phyloP scores from a whole-genome alignment of 2,888 invertebrate species.

The Stenichneumon culpator region DNA sequence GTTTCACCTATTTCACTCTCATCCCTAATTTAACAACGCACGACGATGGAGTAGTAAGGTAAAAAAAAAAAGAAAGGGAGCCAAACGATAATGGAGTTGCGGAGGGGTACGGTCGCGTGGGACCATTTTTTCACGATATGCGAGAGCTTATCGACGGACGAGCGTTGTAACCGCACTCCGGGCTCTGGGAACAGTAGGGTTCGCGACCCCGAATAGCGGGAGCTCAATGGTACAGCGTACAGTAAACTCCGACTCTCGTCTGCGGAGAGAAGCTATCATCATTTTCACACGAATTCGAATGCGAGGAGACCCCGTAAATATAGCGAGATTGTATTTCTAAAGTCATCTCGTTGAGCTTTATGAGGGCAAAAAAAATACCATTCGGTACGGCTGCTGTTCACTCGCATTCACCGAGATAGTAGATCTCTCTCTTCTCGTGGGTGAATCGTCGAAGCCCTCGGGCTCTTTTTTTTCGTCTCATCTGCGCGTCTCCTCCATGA shows the following conservation, averaged over 20 bases:
- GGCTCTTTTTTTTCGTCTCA: slow-evolving; percentile 2
- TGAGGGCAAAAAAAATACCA: slow-evolving; percentile 16
- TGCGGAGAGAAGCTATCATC: slow-evolving; percentile 49
- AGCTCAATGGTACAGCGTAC: slow-evolving; percentile 1
- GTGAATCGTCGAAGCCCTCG: neutral
- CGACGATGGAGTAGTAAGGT: slow-evolving; percentile 26
- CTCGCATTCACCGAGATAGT: slow-evolving; percentile 27
- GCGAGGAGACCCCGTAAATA: slow-evolving; percentile 1
- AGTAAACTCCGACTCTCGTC: slow-evolving; percentile 22
- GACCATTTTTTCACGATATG: slow-evolving; percentile 43
- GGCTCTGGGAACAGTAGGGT: neutral
- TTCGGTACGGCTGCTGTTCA: slow-evolving; percentile 17
- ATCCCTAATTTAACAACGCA: slow-evolving; percentile 49
- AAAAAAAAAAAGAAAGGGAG: slow-evolving; percentile 22
- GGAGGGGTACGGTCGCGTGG: slow-evolving; percentile 15
- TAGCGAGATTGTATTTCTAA: slow-evolving; percentile 48
- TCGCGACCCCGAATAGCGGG: neutral
- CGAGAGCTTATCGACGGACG: slow-evolving; percentile 50
- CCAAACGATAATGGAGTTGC: slow-evolving; percentile 31
- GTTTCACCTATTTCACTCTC: slow-evolving; percentile 26
- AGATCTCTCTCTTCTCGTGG: slow-evolving; percentile 24
- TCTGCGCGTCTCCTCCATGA: neutral
- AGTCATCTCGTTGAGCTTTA: slow-evolving; percentile 43
- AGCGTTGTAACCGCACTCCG: slow-evolving; percentile 27
- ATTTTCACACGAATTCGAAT: slow-evolving; percentile 39